Percentiles rank a stretch among this genome's conserved stretches.
Evolutionary conservation across 2,113 vertebrate species (phyloP).

Genomic region (rat (Rattus norvegicus)): DNA sequence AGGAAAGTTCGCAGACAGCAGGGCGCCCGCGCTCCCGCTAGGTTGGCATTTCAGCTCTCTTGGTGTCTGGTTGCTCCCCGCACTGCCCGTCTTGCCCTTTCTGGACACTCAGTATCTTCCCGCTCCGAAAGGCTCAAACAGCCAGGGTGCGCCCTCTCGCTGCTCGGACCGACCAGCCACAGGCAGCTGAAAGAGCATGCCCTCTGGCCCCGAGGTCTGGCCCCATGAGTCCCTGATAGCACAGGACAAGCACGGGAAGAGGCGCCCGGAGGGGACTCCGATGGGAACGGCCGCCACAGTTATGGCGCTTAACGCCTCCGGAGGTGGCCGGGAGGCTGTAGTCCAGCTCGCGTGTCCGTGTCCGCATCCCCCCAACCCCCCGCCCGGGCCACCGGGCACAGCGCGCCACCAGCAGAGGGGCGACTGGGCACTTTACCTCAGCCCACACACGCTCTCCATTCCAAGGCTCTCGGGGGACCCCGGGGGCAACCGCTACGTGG

Average conservation of each 20-base stretch:
- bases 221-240: background rate
- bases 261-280: slow-evolving; percentile 25
- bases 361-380: slow-evolving; percentile 2
- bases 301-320: slow-evolving; percentile 74
- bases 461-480: background rate
- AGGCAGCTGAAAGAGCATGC: slow-evolving; percentile 10
- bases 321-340: background rate
- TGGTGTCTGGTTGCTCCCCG: background rate
- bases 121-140: background rate
- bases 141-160: slow-evolving; percentile 25
- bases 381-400: background rate
- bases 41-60: background rate
- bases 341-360: slow-evolving; percentile 12
- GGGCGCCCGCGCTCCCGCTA: slow-evolving; percentile 27
- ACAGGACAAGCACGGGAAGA: background rate
- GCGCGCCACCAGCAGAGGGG: background rate
- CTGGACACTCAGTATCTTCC: background rate
- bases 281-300: slow-evolving; percentile 59
- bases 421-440: slow-evolving; percentile 49
- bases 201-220: slow-evolving; percentile 41
- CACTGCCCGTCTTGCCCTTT: background rate
- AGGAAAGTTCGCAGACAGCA: slow-evolving; percentile 66
- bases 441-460: slow-evolving; percentile 27
- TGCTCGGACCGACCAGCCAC: background rate
- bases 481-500: slow-evolving; percentile 17